phyloP scores from a whole-genome alignment of 2,888 invertebrate species.

The Chironomus tentans region DNA sequence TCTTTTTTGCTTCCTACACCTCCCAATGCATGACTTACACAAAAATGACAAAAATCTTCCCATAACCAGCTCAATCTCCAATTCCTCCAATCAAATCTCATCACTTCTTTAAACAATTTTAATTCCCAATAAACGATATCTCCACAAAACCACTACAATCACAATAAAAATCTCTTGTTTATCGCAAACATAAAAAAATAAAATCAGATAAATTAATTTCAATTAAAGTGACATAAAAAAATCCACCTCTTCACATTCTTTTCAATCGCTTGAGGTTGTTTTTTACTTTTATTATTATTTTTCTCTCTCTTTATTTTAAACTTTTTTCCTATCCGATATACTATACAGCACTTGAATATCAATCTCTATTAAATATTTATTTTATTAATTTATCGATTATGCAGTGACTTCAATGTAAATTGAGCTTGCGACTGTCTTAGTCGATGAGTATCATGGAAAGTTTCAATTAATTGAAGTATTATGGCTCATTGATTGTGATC shows the following conservation, averaged over 20 bases:
- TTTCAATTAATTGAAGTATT: background rate
- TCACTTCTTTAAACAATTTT: no score
- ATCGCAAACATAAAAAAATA: background rate
- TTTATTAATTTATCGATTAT: slow-evolving; percentile 27
- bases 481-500: background rate
- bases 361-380: slow-evolving; percentile 24
- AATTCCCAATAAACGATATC: no score
- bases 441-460: background rate
- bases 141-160: no score
- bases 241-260: slow-evolving; percentile 26
- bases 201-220: slow-evolving; percentile 25
- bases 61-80: no score
- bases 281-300: background rate
- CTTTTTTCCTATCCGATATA: no score
- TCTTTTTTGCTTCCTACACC: no score
- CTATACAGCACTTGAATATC: background rate
- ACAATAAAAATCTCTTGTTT: background rate
- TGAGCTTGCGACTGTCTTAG: background rate
- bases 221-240: slow-evolving; percentile 23
- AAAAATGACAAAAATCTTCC: no score
- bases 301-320: background rate
- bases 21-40: no score
- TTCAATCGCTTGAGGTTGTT: background rate
- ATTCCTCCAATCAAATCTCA: no score
- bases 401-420: background rate